Evolutionary conservation across 2,113 vertebrate species (phyloP), one percentile per base, ranked within the genome.

Genomic region (Callithrix jacchus): DNA sequence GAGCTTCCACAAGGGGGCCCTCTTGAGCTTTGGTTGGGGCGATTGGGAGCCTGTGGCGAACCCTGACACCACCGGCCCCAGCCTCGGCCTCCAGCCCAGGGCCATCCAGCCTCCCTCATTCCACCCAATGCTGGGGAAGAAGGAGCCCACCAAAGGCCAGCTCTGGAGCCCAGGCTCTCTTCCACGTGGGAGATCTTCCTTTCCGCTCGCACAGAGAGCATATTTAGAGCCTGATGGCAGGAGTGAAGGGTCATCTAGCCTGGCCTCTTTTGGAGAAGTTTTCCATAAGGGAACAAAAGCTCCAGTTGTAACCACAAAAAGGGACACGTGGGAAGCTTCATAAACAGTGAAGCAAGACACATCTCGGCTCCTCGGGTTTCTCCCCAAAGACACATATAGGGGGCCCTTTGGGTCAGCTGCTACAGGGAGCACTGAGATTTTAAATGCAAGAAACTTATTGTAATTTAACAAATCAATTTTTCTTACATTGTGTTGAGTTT

Each of bases 381-480:
- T 93, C 96, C 96, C 96, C 87, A 82, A 97, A 97, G 98, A 83
- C 58, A 8, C 0, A 0, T 10, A 35, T 1, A 1, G 89, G 85
- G 96, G 42, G 35, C 42, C 54, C 92, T 92, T 85, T 12, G 97
- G 96, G 81, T 93, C 89, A 85, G 97, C 77, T 25, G 73, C 32
- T 18, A n/a, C 64, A 90, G 94, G 93, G 97, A 94, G 86, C 93
- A 64, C 0, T 2, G 91, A 89, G 96, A 90, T 96, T 96, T 95
- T 87, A 82, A 97, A 97, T 96, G 97, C 93, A 93, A 98, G 97
- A 88, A 98, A 96, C 95, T 45, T 17, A 93, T 83, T 92, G 89
- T 81, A 87, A 97, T 97, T 98, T 97, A 98, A 88, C 95, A 97
- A 98, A 97, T 98, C 96, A 88, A 93, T 98, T 98, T 98, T 97